Conservation (phyloP, 64 coral and sea anemone species). For the Montipora cactus region DNA sequence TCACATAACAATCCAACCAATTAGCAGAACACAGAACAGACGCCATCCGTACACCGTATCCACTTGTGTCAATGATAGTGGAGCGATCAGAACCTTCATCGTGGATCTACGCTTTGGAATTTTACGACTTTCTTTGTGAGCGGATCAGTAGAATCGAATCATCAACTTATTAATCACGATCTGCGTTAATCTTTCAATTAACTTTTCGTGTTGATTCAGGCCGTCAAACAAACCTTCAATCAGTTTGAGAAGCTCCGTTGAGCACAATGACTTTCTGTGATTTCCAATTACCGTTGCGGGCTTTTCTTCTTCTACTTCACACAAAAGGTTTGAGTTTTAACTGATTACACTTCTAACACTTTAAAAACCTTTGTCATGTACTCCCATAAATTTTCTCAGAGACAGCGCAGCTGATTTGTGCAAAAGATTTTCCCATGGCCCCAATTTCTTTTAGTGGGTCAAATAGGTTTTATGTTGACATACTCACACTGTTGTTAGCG, state of each 20-base stretch:
- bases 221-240: neutral
- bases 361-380: neutral
- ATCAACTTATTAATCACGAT: slow-evolving; percentile 25
- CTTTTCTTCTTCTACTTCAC: slow-evolving; percentile 11
- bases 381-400: neutral
- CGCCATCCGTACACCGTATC: neutral
- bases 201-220: slow-evolving; percentile 14
- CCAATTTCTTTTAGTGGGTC: no score
- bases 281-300: neutral
- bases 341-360: slow-evolving; percentile 13
- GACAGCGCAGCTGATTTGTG: neutral
- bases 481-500: no score
- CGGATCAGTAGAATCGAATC: neutral
- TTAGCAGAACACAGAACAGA: neutral
- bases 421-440: neutral
- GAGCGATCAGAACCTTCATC: neutral
- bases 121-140: neutral
- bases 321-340: slow-evolving; percentile 42
- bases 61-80: neutral
- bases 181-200: slow-evolving; percentile 44
- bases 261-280: slow-evolving; percentile 12
- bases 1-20: slow-evolving; percentile 35
- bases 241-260: neutral
- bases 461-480: no score
- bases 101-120: neutral